Base-by-base conservation (phyloP, 1,140 invertebrate genomes). In the Caenorhabditis tropicalis region DNA sequence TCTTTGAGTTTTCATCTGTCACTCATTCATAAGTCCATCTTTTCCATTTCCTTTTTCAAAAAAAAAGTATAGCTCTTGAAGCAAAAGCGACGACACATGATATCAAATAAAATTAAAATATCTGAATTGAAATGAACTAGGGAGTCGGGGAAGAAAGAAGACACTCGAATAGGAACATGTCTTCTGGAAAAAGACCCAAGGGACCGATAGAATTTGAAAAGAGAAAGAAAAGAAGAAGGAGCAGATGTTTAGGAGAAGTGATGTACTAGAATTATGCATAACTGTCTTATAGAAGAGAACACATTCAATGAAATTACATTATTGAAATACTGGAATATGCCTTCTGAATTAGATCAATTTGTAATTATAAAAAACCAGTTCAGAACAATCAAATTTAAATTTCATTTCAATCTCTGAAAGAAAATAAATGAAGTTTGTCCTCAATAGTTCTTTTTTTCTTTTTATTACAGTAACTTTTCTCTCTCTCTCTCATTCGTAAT, bases 101-200 rank as follows among this genome's bases (percentile, higher is more conserved):
- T 74, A 74, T 74, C 65, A 74, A 74, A 74, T 74, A 74, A 74
- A 74, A 74, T 74, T 74, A 74, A 74, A 74, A 74, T 74, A 74
- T 74, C 43, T 74, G 65, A 74, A 74, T 74, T 43, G 65, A 74
- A 74, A 74, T 74, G 65, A 74, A 74, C 65, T 74, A 29, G 24
- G 21, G 15, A 51, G 15, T 19, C 48, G 24, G 53, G 0, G 21
- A 0, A 0, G 29, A n/a, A n/a, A n/a, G 39, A 43, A 43, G 39
- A 43, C 39, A n/a, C n/a, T n/a, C n/a, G n/a, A n/a, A n/a, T n/a
- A n/a, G n/a, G 53, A 56, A 27, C 53, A 56, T 56, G 53, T 56
- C 53, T 56, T 56, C 49, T n/a, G 19, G n/a, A 27, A 27, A 7
- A 29, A 2, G 24, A 27, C 53, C 53, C 53, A 29, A 56, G 53